These are phyloP conservation scores for Galaxea fascicularis DNA, from an alignment of 92 coral and sea anemone genomes.

Conservation along the genomic window DNA sequence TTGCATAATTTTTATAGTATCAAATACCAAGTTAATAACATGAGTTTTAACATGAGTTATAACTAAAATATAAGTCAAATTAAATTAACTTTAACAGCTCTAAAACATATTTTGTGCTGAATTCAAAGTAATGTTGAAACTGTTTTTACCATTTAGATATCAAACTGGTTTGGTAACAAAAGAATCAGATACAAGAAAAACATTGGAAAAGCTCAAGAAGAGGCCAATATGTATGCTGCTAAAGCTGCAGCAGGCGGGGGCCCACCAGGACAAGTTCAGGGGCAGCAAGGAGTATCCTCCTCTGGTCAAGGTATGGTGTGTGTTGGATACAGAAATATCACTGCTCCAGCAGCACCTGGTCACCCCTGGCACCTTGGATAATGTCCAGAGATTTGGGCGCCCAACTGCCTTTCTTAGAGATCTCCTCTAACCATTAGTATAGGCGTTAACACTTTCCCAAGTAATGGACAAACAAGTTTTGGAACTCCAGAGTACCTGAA, in stretches of 20 bases:
- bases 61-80: too few relatives aligned
- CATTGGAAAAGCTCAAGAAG: constrained; percentile 98
- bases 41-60: too few relatives aligned
- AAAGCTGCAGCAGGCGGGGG: constrained; percentile 89
- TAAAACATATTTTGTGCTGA: neutral
- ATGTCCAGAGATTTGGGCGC: too few relatives aligned
- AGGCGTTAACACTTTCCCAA: too few relatives aligned
- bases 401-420: too few relatives aligned
- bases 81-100: neutral
- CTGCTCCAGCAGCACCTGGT: too few relatives aligned
- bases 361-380: neutral
- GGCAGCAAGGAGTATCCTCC: constrained; percentile 77
- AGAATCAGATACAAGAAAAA: constrained; percentile 98
- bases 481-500: too few relatives aligned
- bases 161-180: constrained; percentile 99
- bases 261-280: constrained; percentile 67
- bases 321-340: too few relatives aligned
- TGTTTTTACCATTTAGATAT: constrained; percentile 61
- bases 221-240: constrained; percentile 98
- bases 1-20: too few relatives aligned
- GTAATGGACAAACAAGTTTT: too few relatives aligned
- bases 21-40: too few relatives aligned
- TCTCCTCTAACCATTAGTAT: too few relatives aligned
- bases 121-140: neutral
- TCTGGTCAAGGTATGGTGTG: constrained; percentile 83